phyloP scores from a whole-genome alignment of 2,113 vertebrate species.

The Nerophis ophidion region DNA sequence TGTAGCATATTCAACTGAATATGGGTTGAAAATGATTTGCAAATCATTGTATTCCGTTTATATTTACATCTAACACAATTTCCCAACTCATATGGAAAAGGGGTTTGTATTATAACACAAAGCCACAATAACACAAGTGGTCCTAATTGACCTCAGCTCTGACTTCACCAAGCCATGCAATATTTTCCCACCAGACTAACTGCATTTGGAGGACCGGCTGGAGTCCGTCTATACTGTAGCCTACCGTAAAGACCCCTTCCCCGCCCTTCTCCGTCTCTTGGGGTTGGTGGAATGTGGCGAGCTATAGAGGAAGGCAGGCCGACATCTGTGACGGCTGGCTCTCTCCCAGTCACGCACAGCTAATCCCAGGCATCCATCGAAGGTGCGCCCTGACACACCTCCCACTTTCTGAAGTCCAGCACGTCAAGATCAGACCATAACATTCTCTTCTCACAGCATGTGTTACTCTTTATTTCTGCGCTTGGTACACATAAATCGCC shows the following conservation, averaged over 20 bases:
- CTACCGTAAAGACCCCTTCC: neutral
- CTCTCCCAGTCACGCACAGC: constrained; percentile 52
- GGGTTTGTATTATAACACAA: constrained; percentile 22
- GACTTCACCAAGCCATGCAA: constrained; percentile 38
- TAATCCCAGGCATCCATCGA: constrained; percentile 45
- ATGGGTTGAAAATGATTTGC: too few species aligned
- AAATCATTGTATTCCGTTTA: too few species aligned
- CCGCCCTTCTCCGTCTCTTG: constrained; percentile 32
- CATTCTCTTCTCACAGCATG: neutral
- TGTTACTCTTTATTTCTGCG: neutral
- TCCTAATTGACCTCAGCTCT: constrained; percentile 21
- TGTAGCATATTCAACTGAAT: too few species aligned
- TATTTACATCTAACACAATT: too few species aligned
- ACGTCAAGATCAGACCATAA: constrained; percentile 6
- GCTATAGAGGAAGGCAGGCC: constrained; percentile 38
- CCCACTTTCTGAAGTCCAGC: constrained; percentile 15
- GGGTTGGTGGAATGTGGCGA: constrained; percentile 60
- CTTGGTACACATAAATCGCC: neutral
- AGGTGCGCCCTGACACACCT: constrained; percentile 37
- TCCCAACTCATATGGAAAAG: too few species aligned
- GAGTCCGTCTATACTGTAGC: constrained; percentile 51
- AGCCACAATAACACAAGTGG: neutral
- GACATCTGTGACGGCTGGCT: constrained; percentile 20
- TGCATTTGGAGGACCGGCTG: constrained; percentile 43
- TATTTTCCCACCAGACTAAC: constrained; percentile 58